Conservation (phyloP, 1,140 invertebrate genomes). For the Oryzaephilus surinamensis region DNA sequence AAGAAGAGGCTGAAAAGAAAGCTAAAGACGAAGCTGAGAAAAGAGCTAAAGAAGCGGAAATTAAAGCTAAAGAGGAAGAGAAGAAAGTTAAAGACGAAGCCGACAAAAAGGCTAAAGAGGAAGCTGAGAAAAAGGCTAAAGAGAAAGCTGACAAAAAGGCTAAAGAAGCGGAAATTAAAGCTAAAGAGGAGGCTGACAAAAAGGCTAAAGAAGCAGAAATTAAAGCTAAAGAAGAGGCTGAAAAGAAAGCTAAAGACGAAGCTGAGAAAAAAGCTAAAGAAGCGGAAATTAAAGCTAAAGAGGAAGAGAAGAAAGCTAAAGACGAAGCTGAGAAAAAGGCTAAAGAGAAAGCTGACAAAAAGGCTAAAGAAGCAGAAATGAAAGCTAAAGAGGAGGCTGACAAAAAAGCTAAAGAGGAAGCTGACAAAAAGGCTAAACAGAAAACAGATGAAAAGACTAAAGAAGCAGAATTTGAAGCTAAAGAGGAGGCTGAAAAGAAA, state of each 20-base stretch:
- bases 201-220: constrained; percentile 17
- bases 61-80: constrained; percentile 6
- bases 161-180: constrained; percentile 16
- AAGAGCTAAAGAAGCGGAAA: too few species aligned
- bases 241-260: constrained; percentile 15
- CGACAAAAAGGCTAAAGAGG: constrained; percentile 20
- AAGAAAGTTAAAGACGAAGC: constrained; percentile 17
- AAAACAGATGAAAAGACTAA: constrained; percentile 14
- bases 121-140: constrained; percentile 19
- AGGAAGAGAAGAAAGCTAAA: constrained; percentile 15
- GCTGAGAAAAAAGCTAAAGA: constrained; percentile 17
- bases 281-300: constrained; percentile 19
- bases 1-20: constrained; percentile 10
- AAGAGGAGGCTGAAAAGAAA: constrained; percentile 25
- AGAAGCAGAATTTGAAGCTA: constrained; percentile 18
- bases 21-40: constrained; percentile 6
- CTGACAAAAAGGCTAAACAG: constrained; percentile 17
- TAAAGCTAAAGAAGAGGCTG: constrained; percentile 9
- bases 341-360: constrained; percentile 16
- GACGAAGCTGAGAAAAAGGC: constrained; percentile 19
- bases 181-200: constrained; percentile 16
- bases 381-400: constrained; percentile 12
- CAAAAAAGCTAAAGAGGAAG: constrained; percentile 15
- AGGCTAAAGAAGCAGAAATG: constrained; percentile 17
- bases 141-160: constrained; percentile 19